Base-by-base conservation (phyloP, 2,888 invertebrate genomes). In the Cactoblastis cactorum region DNA sequence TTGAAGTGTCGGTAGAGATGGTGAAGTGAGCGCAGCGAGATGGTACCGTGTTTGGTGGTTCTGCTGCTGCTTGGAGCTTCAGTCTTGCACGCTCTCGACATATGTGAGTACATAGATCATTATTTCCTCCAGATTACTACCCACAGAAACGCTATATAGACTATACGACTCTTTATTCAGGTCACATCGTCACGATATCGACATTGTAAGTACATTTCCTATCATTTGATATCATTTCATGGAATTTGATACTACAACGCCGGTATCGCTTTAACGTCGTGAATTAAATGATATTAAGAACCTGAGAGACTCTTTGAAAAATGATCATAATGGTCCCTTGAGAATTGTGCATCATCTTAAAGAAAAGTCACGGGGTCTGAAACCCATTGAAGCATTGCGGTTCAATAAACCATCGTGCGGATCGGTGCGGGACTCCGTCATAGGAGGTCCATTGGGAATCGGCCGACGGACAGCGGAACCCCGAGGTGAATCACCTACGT, bases 21-120 rank as follows among this genome's bases (percentile, higher is more conserved):
- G 78, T 75, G 83, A 77, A 79, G 83, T 86, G 74, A 82, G 63
- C 58, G 68, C 59, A 62, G 63, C 77, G 81, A 67, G 70, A 84
- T 85, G 85, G 70, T 77, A 75, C 66, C 71, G 69, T 73, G 73
- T 71, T 70, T 78, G 65, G 66, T 80, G 62, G 77, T 71, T 48
- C 55, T 80, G 63, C 63, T 83, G 63, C 63, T 83, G 69, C 69
- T 85, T 49, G 71, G 69, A 58, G 73, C 70, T 56, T 62, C 77
- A 56, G 60, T 64, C 59, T 56, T 69, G 56, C 68, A 63, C 53
- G 82, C 83, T 55, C 78, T 88, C 47, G 88, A 88, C 59, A 80
- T 82, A 71, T 87, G 88, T 88, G 55, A 85, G 88, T 87, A 63
- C 49, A 6, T 22, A 14, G 6, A 14, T 15, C 1, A 22, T 22